Evolutionary conservation across 2,888 invertebrate species (phyloP), one percentile per base, ranked within the genome.

Genomic region (Eremobia ochroleuca): DNA sequence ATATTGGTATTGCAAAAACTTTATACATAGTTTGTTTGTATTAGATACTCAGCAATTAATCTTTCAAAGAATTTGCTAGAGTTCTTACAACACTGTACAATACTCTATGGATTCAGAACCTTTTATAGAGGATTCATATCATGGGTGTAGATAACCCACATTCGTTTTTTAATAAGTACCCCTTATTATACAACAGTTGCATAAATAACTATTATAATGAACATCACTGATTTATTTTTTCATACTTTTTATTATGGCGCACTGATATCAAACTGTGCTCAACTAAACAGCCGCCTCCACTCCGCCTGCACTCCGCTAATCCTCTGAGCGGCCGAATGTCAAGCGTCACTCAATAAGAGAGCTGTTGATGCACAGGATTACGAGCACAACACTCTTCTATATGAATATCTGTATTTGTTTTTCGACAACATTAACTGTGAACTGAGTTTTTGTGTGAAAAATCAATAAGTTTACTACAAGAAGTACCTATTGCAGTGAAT

Each of bases 341-440:
- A 97, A 97, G 96, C 96, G 96, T 96, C 96, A 96, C 95, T 96
- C 96, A 94, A 91, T 91, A 91, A 90, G 91, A 88, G 79, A 79
- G 66, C 82, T 95, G 95, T 96, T 96, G 96, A 96, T 95, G 90
- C 68, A 87, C 85, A 88, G 91, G 96, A 95, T 96, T 94, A 95
- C 90, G 81, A 81, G 79, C 85, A 85, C 83, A 89, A 91, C 87
- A 88, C 77, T 83, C 83, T 83, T 67, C 83, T 85, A 83, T 82
- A 79, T 85, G 87, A 85, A 81, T 88, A 84, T 86, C 81, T 87
- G 68, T 87, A 79, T 88, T 88, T 86, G 83, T 68, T 81, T 49
- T 73, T 77, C 52, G 59, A 73, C 28, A 62, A 85, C 68, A 83
- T 81, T 71, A 81, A 77, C 73, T 73, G 55, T n/a, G 34, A 25